Evolutionary conservation across 2,797 vertebrate genomes (phyloP), one percentile per base, ranked within the genome.

Genomic region (Gallinago stenura): DNA sequence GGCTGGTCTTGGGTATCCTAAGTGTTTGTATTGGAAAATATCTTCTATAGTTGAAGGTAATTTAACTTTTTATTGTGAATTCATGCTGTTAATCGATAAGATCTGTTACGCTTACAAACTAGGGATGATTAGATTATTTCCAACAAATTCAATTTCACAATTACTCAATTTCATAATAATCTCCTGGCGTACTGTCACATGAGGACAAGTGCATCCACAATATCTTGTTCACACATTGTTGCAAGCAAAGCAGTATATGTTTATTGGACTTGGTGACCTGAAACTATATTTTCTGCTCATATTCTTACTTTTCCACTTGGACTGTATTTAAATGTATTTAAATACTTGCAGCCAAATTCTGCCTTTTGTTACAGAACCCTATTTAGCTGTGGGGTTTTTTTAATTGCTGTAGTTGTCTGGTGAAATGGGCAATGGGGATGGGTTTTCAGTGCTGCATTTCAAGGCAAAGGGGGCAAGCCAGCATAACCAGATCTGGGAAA

Each of bases 111-210:
- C 14, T 64, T 91, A 56, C 25, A 70, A 87, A 78, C 31, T 56
- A 46, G 45, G 26, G 31, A 53, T 65, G n/a, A 69, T 43, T 43
- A 79, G 43, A 80, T 77, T 75, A 65, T 76, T 87, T 90, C 50
- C n/a, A 54, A 31, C 53, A 43, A 76, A 46, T 72, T 86, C 15
- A 37, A 18, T 20, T 69, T 89, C 35, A 14, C 31, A 83, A 71
- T 83, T 86, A 37, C 35, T 39, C 39, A 39, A 13, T 39, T 39
- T 39, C 39, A 39, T 14, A 39, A 14, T 39, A 39, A 65, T 80
- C 62, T 75, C 12, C 31, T 89, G 61, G 22, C 48, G 10, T 56
- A 6, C 0, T 0, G 16, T 78, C 0, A 0, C 26, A 18, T 26
- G 39, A 71, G 22, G 37, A 37, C n/a, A 83, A 65, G 25, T 56